phyloP scores from a whole-genome alignment of 2,797 vertebrate species.

The Heliangelus exortis region DNA sequence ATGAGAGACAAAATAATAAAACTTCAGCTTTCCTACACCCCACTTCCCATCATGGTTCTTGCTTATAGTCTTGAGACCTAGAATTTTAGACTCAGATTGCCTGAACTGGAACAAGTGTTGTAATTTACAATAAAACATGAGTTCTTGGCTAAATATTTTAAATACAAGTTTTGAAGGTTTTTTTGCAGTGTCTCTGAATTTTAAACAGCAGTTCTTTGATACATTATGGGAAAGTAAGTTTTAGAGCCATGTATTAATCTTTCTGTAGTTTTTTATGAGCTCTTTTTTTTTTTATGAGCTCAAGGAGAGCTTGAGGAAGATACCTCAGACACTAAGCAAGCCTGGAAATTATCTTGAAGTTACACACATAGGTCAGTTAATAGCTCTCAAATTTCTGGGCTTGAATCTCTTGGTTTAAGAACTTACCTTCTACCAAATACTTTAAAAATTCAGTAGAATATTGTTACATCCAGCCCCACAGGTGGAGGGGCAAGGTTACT shows the following conservation, averaged over 20 bases:
- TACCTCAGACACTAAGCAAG: neutral
- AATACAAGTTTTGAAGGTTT: neutral
- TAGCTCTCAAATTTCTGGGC: neutral
- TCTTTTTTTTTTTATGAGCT: neutral
- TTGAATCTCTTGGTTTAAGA: neutral
- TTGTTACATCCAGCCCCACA: neutral
- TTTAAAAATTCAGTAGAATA: neutral
- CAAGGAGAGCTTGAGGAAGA: neutral
- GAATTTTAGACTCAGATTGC: neutral
- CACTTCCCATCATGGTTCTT: neutral
- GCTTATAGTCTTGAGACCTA: neutral
- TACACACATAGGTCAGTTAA: fast-evolving
- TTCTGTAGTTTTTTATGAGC: neutral
- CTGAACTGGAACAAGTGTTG: neutral
- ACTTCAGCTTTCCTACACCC: neutral
- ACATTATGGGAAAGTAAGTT: neutral
- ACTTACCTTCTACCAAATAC: neutral
- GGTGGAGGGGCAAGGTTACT: too few species aligned
- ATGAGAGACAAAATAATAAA: neutral
- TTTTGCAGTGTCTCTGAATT: neutral
- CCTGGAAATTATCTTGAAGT: neutral
- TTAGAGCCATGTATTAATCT: neutral
- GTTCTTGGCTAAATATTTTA: neutral
- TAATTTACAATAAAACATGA: neutral
- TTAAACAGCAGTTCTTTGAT: neutral